A percentile compares a stretch with the other conserved stretches of the same genome.
Conservation (phyloP, 2,888 invertebrate genomes). For the Acronicta leporina region DNA sequence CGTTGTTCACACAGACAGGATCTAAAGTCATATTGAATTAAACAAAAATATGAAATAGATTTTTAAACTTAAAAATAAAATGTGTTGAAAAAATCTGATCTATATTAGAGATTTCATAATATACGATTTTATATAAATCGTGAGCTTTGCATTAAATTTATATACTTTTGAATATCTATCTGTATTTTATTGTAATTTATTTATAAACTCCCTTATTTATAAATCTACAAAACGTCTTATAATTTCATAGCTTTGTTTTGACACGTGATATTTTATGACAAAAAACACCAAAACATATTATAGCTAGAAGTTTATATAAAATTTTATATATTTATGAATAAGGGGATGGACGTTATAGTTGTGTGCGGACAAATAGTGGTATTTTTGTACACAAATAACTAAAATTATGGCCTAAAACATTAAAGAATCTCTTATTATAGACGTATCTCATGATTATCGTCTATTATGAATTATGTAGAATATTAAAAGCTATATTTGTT, state of each 20-base stretch:
- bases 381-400: neutral
- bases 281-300: too few relatives aligned
- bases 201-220: too few relatives aligned
- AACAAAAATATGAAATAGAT: constrained; percentile 16
- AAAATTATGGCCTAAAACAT: constrained; percentile 20
- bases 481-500: constrained; percentile 38
- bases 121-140: neutral
- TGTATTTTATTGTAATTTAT: too few relatives aligned
- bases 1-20: constrained; percentile 31
- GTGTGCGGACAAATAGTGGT: neutral
- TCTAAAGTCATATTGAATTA: constrained; percentile 10
- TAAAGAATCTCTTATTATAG: constrained; percentile 20
- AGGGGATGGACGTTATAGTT: constrained; percentile 17
- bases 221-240: too few relatives aligned
- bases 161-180: too few relatives aligned
- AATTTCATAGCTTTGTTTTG: too few relatives aligned
- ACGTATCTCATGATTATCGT: constrained; percentile 17
- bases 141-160: too few relatives aligned
- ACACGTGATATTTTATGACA: too few relatives aligned
- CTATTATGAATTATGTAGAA: constrained; percentile 39
- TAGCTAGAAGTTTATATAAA: too few relatives aligned
- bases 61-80: constrained; percentile 14
- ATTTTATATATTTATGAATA: too few relatives aligned
- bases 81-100: constrained; percentile 33
- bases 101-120: constrained; percentile 29